Conservation (phyloP, 2,113 vertebrate genomes). For the Spea multiplicata region DNA sequence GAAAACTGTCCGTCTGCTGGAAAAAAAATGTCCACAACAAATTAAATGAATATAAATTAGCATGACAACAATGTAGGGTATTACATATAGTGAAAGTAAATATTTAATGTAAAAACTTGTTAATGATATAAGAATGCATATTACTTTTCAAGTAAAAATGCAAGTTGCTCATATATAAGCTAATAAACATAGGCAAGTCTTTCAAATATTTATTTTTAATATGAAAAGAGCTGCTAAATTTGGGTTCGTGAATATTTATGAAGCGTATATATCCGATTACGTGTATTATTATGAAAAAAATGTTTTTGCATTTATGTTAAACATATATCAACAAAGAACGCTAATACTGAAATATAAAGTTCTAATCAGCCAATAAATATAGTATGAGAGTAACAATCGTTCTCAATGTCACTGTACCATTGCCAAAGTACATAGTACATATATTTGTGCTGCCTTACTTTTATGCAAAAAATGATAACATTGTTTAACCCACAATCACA, state of each 20-base stretch:
- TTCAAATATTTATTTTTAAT: background rate
- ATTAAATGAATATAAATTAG: background rate
- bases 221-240: conserved; percentile 22
- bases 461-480: too few species aligned
- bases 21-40: conserved; percentile 4
- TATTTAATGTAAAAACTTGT: too few species aligned
- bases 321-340: background rate
- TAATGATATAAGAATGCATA: background rate
- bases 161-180: background rate
- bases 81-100: too few species aligned
- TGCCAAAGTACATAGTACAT: too few species aligned
- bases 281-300: background rate
- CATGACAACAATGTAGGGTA: background rate
- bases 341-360: background rate
- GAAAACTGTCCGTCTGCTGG: background rate
- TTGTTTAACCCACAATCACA: too few species aligned
- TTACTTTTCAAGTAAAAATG: background rate
- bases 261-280: conserved; percentile 26
- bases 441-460: too few species aligned
- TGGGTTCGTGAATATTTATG: conserved; percentile 40
- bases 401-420: too few species aligned
- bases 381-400: too few species aligned
- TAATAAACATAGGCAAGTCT: too few species aligned
- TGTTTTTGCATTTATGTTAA: background rate
- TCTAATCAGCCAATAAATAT: background rate